phyloP scores from a whole-genome alignment of 2,888 invertebrate genomes.

The Synanthedon andrenaeformis region DNA sequence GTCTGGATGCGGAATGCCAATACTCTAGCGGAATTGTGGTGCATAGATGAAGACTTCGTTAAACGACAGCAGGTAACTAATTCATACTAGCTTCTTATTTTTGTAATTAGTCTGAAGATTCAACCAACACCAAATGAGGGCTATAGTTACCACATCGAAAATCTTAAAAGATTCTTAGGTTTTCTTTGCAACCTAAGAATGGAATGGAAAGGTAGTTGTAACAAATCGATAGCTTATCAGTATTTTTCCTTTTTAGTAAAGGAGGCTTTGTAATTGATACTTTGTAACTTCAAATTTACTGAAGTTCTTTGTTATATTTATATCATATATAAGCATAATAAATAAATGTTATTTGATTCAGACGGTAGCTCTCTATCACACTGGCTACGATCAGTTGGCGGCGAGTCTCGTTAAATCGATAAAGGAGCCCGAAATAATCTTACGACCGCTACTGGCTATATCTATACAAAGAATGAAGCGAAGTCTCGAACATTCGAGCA shows the following conservation, averaged over 20 bases:
- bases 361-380: constrained; percentile 72
- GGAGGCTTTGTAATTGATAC: no score
- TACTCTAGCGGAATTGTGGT: constrained; percentile 81
- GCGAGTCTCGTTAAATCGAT: constrained; percentile 75
- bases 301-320: no score
- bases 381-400: constrained; percentile 73
- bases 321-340: no score
- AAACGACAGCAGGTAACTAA: constrained; percentile 80
- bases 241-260: no score
- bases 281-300: no score
- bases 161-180: no score
- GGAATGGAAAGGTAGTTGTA: no score
- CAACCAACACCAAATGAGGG: background rate
- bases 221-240: no score
- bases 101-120: constrained; percentile 9
- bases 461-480: constrained; percentile 84
- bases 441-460: constrained; percentile 79
- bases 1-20: constrained; percentile 81
- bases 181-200: no score
- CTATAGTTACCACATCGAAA: background rate
- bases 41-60: constrained; percentile 78
- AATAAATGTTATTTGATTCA: constrained; percentile 17
- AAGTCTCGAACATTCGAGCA: constrained; percentile 69
- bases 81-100: background rate
- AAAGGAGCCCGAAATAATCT: constrained; percentile 76